Percentiles rank a stretch among this genome's conserved stretches.
Conservation (phyloP, 1,140 invertebrate genomes). For the Macrosteles quadrilineatus region DNA sequence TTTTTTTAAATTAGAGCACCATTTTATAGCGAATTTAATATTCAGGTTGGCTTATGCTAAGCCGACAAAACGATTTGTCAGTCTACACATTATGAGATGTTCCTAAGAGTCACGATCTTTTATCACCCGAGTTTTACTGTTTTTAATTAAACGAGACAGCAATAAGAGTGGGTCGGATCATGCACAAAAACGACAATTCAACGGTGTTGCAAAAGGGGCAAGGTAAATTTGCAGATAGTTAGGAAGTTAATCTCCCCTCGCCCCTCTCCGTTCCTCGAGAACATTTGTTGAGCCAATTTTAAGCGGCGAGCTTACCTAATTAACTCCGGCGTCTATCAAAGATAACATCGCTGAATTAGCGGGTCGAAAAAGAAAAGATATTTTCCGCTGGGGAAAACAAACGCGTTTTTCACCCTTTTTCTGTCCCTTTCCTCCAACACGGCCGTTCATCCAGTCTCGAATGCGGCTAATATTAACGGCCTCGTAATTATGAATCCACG, state of each 20-base stretch:
- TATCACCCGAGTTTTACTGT: not conserved
- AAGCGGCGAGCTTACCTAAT: conserved; percentile 13
- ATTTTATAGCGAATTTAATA: too few relatives aligned
- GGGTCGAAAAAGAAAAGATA: conserved; percentile 15
- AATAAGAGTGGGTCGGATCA: not conserved
- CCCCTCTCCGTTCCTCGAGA: not conserved
- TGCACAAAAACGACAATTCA: conserved; percentile 22
- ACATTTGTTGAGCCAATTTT: conserved; percentile 23
- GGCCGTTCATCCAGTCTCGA: conserved; percentile 5
- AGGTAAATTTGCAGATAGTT: conserved; percentile 29
- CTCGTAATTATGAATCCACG: conserved; percentile 28
- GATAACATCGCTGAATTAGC: conserved; percentile 22
- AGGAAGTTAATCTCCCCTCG: not conserved
- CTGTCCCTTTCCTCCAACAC: conserved; percentile 8
- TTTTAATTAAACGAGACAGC: not conserved
- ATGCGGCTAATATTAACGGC: conserved; percentile 22
- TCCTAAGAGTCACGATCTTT: not conserved
- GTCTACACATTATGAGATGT: too few relatives aligned
- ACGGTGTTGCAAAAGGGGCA: conserved; percentile 4
- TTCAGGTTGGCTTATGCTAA: too few relatives aligned
- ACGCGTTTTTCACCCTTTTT: not conserved
- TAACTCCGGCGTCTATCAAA: conserved; percentile 25
- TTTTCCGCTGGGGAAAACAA: not conserved
- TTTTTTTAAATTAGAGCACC: too few relatives aligned
- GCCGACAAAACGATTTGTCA: too few relatives aligned